Percentiles rank a stretch among this genome's conserved stretches.
These are phyloP conservation scores for Ephydatia muelleri DNA, from an alignment of 37 sponge, comb jelly and placozoan genomes.

Conservation along the genomic window DNA sequence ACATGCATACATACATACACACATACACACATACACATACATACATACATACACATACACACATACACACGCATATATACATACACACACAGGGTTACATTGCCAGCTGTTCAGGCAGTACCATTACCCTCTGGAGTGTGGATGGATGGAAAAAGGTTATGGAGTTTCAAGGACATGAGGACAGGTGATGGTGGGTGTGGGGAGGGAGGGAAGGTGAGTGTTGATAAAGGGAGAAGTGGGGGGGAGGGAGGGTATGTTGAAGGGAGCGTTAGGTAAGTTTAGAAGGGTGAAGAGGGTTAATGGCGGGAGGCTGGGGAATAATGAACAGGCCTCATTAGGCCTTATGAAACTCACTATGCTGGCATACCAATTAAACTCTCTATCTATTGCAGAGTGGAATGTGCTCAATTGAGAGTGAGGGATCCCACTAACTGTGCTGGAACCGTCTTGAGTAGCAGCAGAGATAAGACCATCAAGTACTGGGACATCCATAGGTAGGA, in stretches of 20 bases:
- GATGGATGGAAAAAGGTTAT: slow-evolving; percentile 5
- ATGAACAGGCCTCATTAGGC: not conserved
- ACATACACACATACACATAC: too few relatives aligned
- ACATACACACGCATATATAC: too few relatives aligned
- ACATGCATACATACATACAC: too few relatives aligned
- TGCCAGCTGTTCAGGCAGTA: slow-evolving; percentile 19
- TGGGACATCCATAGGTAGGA: slow-evolving; percentile 62
- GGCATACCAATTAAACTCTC: not conserved
- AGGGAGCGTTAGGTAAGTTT: not conserved
- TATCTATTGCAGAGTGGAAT: slow-evolving; percentile 47
- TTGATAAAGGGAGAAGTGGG: not conserved
- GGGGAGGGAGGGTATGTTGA: not conserved
- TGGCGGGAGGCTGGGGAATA: not conserved
- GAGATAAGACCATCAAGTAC: slow-evolving; percentile 57
- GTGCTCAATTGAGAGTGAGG: slow-evolving; percentile 37
- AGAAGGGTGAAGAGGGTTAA: not conserved
- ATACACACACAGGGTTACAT: slow-evolving; percentile 35
- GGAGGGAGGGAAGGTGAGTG: not conserved
- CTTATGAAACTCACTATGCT: not conserved
- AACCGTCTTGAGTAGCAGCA: slow-evolving; percentile 38
- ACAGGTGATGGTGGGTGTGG: slow-evolving; percentile 25
- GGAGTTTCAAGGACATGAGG: slow-evolving; percentile 56
- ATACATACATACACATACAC: too few relatives aligned
- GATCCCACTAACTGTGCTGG: slow-evolving; percentile 5
- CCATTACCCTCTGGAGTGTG: slow-evolving; percentile 32